A percentile compares a stretch with the other conserved stretches of the same genome.
phyloP scores from a whole-genome alignment of 2,888 invertebrate genomes.

The Eupithecia insigniata region DNA sequence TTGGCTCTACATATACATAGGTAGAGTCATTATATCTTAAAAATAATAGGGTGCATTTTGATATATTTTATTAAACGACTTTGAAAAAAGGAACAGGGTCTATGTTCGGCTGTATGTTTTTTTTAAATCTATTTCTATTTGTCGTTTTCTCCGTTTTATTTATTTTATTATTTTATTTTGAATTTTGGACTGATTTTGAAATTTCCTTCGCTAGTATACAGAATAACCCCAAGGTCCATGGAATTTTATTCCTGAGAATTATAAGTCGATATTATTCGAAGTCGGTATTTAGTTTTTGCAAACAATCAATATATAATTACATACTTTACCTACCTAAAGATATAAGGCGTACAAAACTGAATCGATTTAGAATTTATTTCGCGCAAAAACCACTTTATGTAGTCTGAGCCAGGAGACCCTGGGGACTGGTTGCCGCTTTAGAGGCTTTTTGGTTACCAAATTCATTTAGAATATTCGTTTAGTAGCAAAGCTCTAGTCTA shows the following conservation, averaged over 20 bases:
- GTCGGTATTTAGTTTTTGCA: too few relatives aligned
- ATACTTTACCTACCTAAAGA: background rate
- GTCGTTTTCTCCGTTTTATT: too few relatives aligned
- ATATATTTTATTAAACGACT: too few relatives aligned
- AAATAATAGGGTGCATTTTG: background rate
- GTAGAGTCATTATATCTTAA: background rate
- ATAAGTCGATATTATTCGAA: too few relatives aligned
- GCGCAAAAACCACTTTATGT: background rate
- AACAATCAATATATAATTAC: background rate
- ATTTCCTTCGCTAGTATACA: too few relatives aligned
- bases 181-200: too few relatives aligned
- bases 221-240: too few relatives aligned
- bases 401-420: background rate
- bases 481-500: background rate
- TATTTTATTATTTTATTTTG: too few relatives aligned
- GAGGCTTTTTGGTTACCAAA: background rate
- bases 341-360: background rate
- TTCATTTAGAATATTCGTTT: background rate
- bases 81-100: too few relatives aligned
- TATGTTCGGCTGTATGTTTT: too few relatives aligned
- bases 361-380: background rate
- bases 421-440: background rate
- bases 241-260: too few relatives aligned
- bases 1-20: background rate
- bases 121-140: too few relatives aligned